These are phyloP conservation scores for Rhagonycha lutea DNA, from an alignment of 2,888 invertebrate species.

Conservation along the genomic window DNA sequence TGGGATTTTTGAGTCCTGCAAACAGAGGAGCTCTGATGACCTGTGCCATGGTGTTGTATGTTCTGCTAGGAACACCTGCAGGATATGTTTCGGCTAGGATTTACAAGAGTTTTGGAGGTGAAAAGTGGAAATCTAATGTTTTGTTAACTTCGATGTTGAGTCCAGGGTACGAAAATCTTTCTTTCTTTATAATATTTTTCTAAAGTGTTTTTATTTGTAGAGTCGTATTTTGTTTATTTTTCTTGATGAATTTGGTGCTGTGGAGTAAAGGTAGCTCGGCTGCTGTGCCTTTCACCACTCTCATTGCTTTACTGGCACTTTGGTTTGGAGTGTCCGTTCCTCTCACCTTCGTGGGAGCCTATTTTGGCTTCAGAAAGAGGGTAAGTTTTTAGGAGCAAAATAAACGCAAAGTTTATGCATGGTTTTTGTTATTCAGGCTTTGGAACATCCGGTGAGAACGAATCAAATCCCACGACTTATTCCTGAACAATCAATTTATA, in stretches of 20 bases:
- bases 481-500: slow-evolving; percentile 98
- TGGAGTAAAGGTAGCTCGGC: slow-evolving; percentile 97
- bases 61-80: slow-evolving; percentile 94
- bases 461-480: slow-evolving; percentile 99
- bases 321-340: slow-evolving; percentile 99
- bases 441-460: slow-evolving; percentile 97
- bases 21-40: slow-evolving; percentile 99
- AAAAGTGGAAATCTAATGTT: slow-evolving; percentile 98
- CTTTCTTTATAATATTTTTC: background rate
- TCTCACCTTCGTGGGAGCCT: slow-evolving; percentile 95
- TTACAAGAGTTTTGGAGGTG: slow-evolving; percentile 98
- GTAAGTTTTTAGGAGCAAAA: slow-evolving; percentile 58
- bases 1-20: slow-evolving; percentile 97
- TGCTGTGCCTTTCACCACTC: slow-evolving; percentile 94
- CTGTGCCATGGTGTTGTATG: slow-evolving; percentile 94
- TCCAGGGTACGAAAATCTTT: slow-evolving; percentile 76
- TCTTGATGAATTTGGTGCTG: slow-evolving; percentile 93
- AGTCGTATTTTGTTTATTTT: slow-evolving; percentile 94
- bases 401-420: slow-evolving; percentile 31
- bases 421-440: slow-evolving; percentile 65
- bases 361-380: slow-evolving; percentile 97
- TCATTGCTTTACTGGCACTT: slow-evolving; percentile 89
- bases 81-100: slow-evolving; percentile 96
- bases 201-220: slow-evolving; percentile 57
- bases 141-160: slow-evolving; percentile 94